These are phyloP conservation scores for Drosophila ananassae DNA, from an alignment of 1,140 invertebrate species.

Conservation along the genomic window DNA sequence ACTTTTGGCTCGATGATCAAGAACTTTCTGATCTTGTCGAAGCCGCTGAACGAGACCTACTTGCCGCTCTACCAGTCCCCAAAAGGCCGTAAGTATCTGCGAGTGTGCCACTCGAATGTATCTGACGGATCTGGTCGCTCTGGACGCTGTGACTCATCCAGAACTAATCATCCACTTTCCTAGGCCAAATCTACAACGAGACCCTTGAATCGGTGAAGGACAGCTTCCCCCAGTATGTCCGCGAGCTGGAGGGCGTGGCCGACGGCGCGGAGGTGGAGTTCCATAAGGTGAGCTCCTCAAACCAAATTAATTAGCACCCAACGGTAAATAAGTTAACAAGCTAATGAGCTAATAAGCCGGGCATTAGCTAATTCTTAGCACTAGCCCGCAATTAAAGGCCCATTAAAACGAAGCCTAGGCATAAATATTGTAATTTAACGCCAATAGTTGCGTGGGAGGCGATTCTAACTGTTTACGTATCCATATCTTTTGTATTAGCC, in stretches of 20 bases:
- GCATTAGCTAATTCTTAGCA: conserved; percentile 18
- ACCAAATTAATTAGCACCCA: conserved; percentile 36
- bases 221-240: conserved; percentile 92
- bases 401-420: conserved; percentile 53
- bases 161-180: background rate
- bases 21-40: conserved; percentile 87
- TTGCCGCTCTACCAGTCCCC: conserved; percentile 89
- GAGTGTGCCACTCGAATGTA: background rate
- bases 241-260: conserved; percentile 92
- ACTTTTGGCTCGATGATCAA: conserved; percentile 91
- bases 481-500: background rate
- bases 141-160: conserved; percentile 22
- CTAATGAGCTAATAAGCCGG: conserved; percentile 9
- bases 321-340: conserved; percentile 13
- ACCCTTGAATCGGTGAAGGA: conserved; percentile 88
- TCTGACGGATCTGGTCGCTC: background rate
- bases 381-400: conserved; percentile 52
- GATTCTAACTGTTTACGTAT: conserved; percentile 31
- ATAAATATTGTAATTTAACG: conserved; percentile 48
- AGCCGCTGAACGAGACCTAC: conserved; percentile 88
- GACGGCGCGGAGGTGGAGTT: conserved; percentile 93
- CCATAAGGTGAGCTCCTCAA: conserved; percentile 87
- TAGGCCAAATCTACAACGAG: conserved; percentile 88
- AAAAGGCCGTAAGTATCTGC: conserved; percentile 85
- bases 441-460: conserved; percentile 36